Evolutionary conservation across 2,113 vertebrate species (phyloP), one percentile per base, ranked within the genome.

Genomic region (Capreolus pygargus): DNA sequence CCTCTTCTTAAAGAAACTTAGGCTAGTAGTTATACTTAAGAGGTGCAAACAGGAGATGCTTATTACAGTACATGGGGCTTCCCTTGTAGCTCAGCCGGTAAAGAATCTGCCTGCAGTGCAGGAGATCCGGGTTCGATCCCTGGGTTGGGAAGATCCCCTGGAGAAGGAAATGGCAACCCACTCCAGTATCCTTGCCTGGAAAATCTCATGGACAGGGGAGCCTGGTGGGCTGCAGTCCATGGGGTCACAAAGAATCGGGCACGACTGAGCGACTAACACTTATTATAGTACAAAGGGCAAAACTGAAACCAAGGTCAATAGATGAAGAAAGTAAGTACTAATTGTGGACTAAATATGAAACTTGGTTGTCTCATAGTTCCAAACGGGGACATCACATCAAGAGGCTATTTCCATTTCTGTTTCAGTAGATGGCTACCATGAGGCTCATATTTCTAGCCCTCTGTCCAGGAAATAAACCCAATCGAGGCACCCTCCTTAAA

Each of bases 331-430:
- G n/a, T 16, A 81, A 91, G 76, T 95, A 70, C 23, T 81, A 74
- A 91, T 17, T 54, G 21, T 10, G n/a, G 8, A 82, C 60, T 74
- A 45, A 21, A 84, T 60, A 17, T 16, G 36, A 96, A 95, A 86
- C 13, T 1, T n/a, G 30, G 3, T 4, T 86, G 11, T 54, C 23
- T 78, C 15, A 64, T 76, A 91, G 28, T 60, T 97, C 54, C 70
- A 84, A 57, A 54, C 21, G 50, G 15, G 79, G 45, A 64, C 27
- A 47, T 7, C 57, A 74, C 2, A 19, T 33, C 79, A 57, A 84
- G 61, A 97, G 50, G 28, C 1, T 60, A 55, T 64, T 89, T 89
- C 45, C 54, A 89, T 58, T 70, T 86, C 79, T 83, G 30, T 79
- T 50, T 93, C 23, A 57, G 78, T 33, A 57, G 12, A 58, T 27